Conservation (phyloP, 2,888 invertebrate species). For the Ecliptopera silaceata region DNA sequence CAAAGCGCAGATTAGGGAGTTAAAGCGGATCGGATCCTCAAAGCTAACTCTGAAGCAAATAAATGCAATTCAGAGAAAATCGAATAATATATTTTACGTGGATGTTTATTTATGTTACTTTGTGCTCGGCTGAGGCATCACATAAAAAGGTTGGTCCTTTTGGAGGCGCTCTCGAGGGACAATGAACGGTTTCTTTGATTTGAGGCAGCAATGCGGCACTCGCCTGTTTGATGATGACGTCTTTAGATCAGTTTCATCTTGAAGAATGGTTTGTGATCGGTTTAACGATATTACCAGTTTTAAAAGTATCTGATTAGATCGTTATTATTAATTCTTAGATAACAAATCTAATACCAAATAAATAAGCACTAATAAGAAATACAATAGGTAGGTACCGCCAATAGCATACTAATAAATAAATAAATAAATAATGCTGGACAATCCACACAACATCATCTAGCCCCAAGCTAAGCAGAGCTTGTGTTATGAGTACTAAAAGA, state of each 20-base stretch:
- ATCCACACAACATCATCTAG: too few relatives aligned
- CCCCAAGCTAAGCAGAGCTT: too few relatives aligned
- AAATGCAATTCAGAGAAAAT: constrained; percentile 20
- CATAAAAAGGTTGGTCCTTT: background rate
- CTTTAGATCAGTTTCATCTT: background rate
- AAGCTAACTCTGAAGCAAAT: constrained; percentile 15
- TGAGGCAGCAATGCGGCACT: background rate
- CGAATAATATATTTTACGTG: constrained; percentile 20
- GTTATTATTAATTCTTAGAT: too few relatives aligned
- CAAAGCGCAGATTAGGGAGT: constrained; percentile 13
- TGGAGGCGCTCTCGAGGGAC: background rate
- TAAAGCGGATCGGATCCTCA: constrained; percentile 13
- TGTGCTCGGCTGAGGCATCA: constrained; percentile 14
- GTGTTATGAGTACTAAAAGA: too few relatives aligned
- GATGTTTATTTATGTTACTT: constrained; percentile 15
- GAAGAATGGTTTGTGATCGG: background rate
- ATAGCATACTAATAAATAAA: too few relatives aligned
- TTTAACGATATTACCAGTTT: too few relatives aligned
- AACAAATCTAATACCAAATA: too few relatives aligned
- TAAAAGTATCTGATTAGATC: too few relatives aligned
- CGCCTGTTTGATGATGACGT: background rate
- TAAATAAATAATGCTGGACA: background rate
- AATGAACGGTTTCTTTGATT: background rate
- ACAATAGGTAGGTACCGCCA: too few relatives aligned
- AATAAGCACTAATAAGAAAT: too few relatives aligned